These are phyloP conservation scores for Formica aserva DNA, from an alignment of 2,888 invertebrate genomes.

Conservation along the genomic window DNA sequence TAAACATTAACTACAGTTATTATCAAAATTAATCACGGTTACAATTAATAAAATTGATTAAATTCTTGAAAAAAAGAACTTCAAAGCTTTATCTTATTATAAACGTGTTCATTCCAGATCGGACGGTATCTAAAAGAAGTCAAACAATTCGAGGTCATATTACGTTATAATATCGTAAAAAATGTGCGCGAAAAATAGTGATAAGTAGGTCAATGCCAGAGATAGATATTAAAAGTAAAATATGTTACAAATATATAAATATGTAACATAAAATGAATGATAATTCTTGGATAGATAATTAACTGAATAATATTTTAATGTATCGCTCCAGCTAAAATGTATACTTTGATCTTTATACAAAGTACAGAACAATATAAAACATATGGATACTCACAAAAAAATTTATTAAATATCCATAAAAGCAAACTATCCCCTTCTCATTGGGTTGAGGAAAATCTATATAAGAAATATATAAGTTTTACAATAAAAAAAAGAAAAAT, in stretches of 20 bases:
- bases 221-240: background rate
- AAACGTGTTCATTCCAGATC: background rate
- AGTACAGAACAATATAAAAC: background rate
- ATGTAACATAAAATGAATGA: background rate
- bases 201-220: conserved; percentile 3
- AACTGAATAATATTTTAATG: background rate
- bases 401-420: background rate
- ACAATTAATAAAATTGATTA: background rate
- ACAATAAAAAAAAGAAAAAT: background rate
- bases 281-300: background rate
- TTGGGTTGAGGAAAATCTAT: background rate
- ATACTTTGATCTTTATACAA: background rate
- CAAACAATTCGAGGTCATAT: background rate
- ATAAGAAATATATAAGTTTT: background rate
- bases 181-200: background rate
- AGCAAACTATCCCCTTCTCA: too few species aligned
- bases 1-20: background rate
- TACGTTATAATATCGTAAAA: background rate
- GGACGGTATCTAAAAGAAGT: background rate
- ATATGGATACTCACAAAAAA: background rate
- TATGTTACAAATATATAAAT: background rate
- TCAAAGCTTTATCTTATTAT: background rate
- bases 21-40: background rate
- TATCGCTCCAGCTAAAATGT: background rate
- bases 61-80: background rate